A percentile compares a stretch with the other conserved stretches of the same genome.
Conservation (phyloP, 2,888 invertebrate genomes). For the Drosophila villosipedis region DNA sequence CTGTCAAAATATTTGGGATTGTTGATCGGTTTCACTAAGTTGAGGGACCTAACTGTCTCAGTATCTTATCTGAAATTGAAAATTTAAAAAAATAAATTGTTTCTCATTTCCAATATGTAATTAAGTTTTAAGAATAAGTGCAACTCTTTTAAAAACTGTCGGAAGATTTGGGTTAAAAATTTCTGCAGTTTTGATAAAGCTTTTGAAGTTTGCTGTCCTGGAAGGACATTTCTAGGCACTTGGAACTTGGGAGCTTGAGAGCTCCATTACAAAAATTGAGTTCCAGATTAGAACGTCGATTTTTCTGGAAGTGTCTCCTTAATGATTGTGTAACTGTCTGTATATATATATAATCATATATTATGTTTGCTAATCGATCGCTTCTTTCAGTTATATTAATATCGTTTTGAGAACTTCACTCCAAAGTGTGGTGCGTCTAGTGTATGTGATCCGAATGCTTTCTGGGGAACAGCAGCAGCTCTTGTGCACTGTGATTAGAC, state of each 20-base stretch:
- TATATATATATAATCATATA: background rate
- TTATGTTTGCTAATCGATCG: too few species aligned
- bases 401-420: background rate
- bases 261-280: too few species aligned
- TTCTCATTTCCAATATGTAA: background rate
- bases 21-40: background rate
- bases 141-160: background rate
- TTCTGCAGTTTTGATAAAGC: background rate
- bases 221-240: background rate
- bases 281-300: too few species aligned
- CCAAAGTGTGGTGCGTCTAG: slow-evolving; percentile 1
- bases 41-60: background rate
- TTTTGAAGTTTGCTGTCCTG: background rate
- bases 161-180: background rate
- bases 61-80: background rate
- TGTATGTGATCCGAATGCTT: slow-evolving; percentile 35
- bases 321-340: background rate
- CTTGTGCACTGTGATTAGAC: slow-evolving; percentile 69
- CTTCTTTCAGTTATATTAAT: background rate
- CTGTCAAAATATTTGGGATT: background rate
- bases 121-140: background rate
- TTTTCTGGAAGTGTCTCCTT: background rate
- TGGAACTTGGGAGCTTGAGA: too few species aligned
- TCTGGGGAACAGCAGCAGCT: slow-evolving; percentile 27
- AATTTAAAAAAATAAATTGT: background rate